Percentiles rank a stretch among this genome's conserved stretches.
phyloP scores from a whole-genome alignment of 2,113 vertebrate genomes.

The Thalassarche chlororhynchos region DNA sequence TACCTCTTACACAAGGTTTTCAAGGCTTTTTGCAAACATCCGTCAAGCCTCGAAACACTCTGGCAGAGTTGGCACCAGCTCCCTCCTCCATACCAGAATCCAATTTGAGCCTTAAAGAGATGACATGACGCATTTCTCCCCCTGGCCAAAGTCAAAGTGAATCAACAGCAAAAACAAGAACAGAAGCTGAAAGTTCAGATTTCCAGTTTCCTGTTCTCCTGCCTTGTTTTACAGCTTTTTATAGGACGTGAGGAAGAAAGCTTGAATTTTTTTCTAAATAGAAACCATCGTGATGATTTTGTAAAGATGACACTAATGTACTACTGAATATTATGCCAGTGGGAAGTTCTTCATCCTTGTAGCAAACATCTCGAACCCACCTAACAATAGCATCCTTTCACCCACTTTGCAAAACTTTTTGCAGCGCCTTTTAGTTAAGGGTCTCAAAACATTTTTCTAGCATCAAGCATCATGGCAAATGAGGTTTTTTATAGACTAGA shows the following conservation, averaged over 20 bases:
- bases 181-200: constrained; percentile 22
- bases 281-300: neutral
- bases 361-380: neutral
- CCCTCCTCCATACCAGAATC: neutral
- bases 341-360: neutral
- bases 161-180: constrained; percentile 14
- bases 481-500: neutral
- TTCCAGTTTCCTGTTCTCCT: constrained; percentile 7
- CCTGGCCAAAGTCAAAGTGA: constrained; percentile 2
- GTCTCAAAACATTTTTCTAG: neutral
- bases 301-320: neutral
- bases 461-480: neutral
- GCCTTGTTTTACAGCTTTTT: constrained; percentile 1
- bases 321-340: neutral
- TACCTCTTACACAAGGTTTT: neutral
- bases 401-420: neutral
- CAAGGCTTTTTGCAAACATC: constrained; percentile 27
- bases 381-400: neutral
- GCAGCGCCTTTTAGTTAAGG: neutral
- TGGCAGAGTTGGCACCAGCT: constrained; percentile 29
- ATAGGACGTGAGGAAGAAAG: neutral
- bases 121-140: neutral
- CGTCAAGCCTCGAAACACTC: neutral
- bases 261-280: neutral
- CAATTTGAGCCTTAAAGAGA: neutral